Base-by-base conservation (phyloP, 2,113 vertebrate species). In the Nothocercus nigrocapillus region DNA sequence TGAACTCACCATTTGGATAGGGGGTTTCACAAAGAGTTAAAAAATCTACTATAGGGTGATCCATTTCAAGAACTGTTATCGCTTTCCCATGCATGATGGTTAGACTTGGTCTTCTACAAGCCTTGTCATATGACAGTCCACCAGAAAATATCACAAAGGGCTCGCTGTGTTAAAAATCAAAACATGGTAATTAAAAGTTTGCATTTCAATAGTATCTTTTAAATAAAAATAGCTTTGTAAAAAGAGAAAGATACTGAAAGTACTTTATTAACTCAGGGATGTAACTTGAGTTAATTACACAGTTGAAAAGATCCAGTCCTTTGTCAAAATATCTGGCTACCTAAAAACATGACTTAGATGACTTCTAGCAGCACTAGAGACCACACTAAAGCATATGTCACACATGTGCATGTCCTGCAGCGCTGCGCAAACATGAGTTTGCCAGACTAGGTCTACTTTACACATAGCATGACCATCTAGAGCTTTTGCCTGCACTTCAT, bases 71-170 rank as follows among this genome's bases (percentile, higher is more conserved):
- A 91, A 99, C 99, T 45, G 99, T 99, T 96, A 99, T 99, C 89
- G 99, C 98, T 96, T 99, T 99, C 93, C 99, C 99, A 93, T 99
- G 99, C 99, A 99, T 99, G 96, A 99, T 99, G 88, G 99, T 99
- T 96, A 99, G 97, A 76, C 99, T 99, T 36, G 99, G 99, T 96
- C 99, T 98, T 95, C 99, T 98, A 85, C 99, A 99, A 30, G 99
- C 98, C 93, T 99, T 99, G 97, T 99, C 99, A 75, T 99, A 99
- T 8, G 99, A 99, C 80, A 99, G 89, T 62, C 99, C 99, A 54
- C 99, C 99, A 84, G 99, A 99, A 98, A 99, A 99, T 96, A 99
- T 98, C 85, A 99, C 98, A 94, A 99, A 99, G 66, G 99, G 99
- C 78, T 99, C 99, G 76, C 99, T 99, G 95, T 9, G 95, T 82